Conservation (phyloP, 2,888 invertebrate genomes). For the Ectemnius continuus region DNA sequence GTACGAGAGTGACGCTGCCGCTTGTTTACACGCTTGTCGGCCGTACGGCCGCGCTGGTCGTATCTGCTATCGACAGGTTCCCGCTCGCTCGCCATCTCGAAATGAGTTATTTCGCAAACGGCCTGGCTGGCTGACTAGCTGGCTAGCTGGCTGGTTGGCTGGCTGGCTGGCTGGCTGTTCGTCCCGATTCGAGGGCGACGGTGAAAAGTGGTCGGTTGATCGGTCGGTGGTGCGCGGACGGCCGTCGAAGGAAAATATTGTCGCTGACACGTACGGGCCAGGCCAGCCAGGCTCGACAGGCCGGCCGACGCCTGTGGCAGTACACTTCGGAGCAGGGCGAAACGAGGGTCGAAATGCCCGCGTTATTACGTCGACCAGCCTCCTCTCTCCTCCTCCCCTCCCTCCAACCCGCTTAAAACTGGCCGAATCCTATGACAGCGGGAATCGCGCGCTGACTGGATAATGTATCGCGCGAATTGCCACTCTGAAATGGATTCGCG, state of each 20-base stretch:
- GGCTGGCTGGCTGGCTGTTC: too few species aligned
- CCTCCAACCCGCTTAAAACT: conserved; percentile 36
- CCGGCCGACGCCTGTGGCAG: too few species aligned
- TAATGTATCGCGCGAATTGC: conserved; percentile 64
- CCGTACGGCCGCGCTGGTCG: conserved; percentile 54
- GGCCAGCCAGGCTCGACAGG: not conserved
- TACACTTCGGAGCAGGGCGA: conserved; percentile 33
- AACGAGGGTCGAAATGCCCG: conserved; percentile 55
- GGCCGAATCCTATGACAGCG: conserved; percentile 58
- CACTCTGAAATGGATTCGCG: conserved; percentile 59
- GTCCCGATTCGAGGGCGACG: too few species aligned
- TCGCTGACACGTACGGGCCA: conserved; percentile 56
- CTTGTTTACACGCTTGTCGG: conserved; percentile 72
- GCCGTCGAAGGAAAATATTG: conserved; percentile 64
- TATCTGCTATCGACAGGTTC: conserved; percentile 72
- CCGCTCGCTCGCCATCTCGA: conserved; percentile 66
- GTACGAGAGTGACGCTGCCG: conserved; percentile 50
- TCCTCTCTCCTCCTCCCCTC: too few species aligned
- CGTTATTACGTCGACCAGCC: conserved; percentile 55
- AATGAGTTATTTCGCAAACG: conserved; percentile 64
- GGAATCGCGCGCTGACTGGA: conserved; percentile 57
- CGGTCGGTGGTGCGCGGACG: conserved; percentile 12
- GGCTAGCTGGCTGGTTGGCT: too few species aligned
- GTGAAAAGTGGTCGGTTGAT: conserved; percentile 14
- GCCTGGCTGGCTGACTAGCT: too few species aligned